Evolutionary conservation across 2,113 vertebrate genomes (phyloP), one percentile per base, ranked within the genome.

Genomic region (Gadus chalcogrammus): DNA sequence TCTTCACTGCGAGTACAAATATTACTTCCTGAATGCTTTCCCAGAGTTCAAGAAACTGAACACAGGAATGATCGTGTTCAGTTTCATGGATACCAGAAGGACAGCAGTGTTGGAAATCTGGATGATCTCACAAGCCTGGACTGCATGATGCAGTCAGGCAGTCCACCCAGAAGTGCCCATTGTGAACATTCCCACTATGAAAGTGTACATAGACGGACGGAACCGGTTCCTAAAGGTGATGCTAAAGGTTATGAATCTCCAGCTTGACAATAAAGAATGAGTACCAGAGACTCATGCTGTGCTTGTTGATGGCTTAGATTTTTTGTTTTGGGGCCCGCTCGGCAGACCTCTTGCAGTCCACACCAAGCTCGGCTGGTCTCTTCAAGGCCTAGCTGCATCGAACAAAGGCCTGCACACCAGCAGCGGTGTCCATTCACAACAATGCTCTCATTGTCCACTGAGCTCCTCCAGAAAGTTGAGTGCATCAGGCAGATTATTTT

Each of bases 221-320:
- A 76, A 71, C 15, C 15, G 64, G 1, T 61, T 61, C 48, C 65
- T 35, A 16, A 22, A 22, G 3, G 66, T 68, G 31, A 67, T 76
- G 68, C 60, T 76, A 12, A 74, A 74, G 61, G 42, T 74, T 0
- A 48, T 74, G 27, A 74, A 74, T 22, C 60, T 74, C 28, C 18
- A 53, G 6, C n/a, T 74, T 15, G 27, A 68, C 60, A 53, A 69
- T 38, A 66, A 24, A 22, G 52, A 68, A 3, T 52, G 17, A 16
- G 27, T 58, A 22, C n/a, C 69, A 9, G 72, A 74, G 28, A 63
- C 48, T 12, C 38, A 59, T 48, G 28, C n/a, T 17, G 22, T 67
- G 15, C 66, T 67, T 4, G 18, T 24, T 9, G 52, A 67, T 16
- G 66, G 66, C 24, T 66, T 64, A 1, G 24, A 68, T 20, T 20